A percentile compares a stretch with the other conserved stretches of the same genome.
These are phyloP conservation scores for Metopolophium dirhodum DNA, from an alignment of 1,140 invertebrate genomes.

Conservation along the genomic window DNA sequence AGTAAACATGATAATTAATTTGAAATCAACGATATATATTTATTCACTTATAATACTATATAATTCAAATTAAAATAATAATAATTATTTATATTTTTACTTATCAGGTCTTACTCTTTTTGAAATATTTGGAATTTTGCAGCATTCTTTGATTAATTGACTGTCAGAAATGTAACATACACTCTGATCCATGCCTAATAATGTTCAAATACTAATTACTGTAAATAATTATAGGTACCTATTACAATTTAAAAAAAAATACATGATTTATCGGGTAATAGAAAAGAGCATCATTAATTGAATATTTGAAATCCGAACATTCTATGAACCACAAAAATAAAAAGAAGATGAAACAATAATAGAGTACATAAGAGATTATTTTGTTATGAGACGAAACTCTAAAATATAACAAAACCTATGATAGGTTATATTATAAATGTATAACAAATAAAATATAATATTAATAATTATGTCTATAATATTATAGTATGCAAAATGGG, in stretches of 20 bases:
- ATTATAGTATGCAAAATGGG: too few relatives aligned
- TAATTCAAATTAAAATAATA: neutral
- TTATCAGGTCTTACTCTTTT: slow-evolving; percentile 61
- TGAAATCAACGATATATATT: neutral
- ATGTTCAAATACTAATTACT: neutral
- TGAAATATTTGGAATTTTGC: slow-evolving; percentile 62
- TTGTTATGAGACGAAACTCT: neutral
- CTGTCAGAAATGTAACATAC: slow-evolving; percentile 36
- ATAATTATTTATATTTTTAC: neutral
- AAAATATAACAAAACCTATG: neutral
- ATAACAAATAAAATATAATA: too few relatives aligned
- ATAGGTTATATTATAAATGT: too few relatives aligned
- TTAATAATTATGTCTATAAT: too few relatives aligned
- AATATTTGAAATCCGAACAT: neutral
- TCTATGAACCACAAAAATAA: neutral
- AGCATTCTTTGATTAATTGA: slow-evolving; percentile 58
- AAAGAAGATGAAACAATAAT: neutral
- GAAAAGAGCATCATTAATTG: neutral
- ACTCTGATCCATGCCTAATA: neutral
- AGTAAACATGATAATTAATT: neutral
- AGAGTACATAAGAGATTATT: neutral
- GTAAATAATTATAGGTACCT: neutral
- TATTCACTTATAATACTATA: neutral
- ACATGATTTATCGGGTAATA: neutral
- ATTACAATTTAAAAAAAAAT: neutral